Percentiles rank a stretch among this genome's conserved stretches.
These are phyloP conservation scores for Antheraea yamamai DNA, from an alignment of 2,888 invertebrate species.

Conservation along the genomic window DNA sequence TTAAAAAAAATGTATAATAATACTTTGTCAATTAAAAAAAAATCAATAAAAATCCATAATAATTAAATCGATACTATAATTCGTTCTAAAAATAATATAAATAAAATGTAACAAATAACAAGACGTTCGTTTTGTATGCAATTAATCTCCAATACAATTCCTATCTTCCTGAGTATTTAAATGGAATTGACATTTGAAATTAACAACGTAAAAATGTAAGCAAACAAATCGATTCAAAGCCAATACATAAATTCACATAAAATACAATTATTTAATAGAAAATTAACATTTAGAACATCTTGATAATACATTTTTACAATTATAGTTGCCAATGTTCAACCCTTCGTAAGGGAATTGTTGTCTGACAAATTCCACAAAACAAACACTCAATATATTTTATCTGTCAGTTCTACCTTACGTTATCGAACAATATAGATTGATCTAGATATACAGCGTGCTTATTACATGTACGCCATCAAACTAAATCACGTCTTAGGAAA, in stretches of 20 bases:
- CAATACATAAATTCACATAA: neutral
- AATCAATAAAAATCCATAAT: neutral
- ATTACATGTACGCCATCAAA: too few relatives aligned
- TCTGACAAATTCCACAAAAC: neutral
- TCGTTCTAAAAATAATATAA: neutral
- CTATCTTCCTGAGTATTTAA: neutral
- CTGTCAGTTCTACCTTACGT: neutral
- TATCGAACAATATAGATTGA: neutral
- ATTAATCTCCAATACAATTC: neutral
- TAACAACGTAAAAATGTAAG: neutral
- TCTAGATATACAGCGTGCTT: neutral
- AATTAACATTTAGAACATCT: neutral
- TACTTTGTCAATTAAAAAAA: neutral
- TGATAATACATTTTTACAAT: neutral
- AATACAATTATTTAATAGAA: neutral
- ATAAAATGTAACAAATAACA: neutral
- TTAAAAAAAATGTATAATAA: neutral
- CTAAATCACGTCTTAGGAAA: too few relatives aligned
- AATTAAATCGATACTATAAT: neutral
- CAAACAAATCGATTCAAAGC: slow-evolving; percentile 4
- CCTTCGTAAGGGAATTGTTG: neutral
- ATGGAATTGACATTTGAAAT: neutral
- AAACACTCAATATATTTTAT: neutral
- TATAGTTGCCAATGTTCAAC: neutral
- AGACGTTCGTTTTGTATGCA: neutral